Evolutionary conservation across 92 coral and sea anemone species (phyloP).

Genomic region (Phenganax subtilis): DNA sequence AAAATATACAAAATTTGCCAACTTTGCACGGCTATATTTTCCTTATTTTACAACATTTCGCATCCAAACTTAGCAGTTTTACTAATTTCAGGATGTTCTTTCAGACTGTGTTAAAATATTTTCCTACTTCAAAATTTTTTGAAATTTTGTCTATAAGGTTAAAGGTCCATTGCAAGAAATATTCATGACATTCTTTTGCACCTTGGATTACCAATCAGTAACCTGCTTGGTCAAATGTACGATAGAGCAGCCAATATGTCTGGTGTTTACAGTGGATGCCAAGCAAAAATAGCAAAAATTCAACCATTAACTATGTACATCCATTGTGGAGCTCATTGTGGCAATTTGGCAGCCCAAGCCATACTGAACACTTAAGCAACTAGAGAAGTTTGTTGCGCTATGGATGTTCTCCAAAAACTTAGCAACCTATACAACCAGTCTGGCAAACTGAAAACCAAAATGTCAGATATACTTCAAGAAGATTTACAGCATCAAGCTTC

Average conservation of each 20-base stretch:
- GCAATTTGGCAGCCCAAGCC: slow-evolving; percentile 6
- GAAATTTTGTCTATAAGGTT: too few species aligned
- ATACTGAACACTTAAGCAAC: slow-evolving; percentile 6
- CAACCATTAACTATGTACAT: background rate
- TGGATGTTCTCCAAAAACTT: slow-evolving; percentile 4
- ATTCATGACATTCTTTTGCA: background rate
- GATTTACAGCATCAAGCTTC: slow-evolving; percentile 1
- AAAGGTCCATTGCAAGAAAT: too few species aligned
- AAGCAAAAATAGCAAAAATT: background rate
- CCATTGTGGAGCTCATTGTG: slow-evolving; percentile 8
- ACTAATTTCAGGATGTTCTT: too few species aligned
- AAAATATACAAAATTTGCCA: too few species aligned
- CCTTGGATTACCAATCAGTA: slow-evolving; percentile 11
- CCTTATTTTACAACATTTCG: too few species aligned
- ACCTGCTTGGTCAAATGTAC: slow-evolving; percentile 2
- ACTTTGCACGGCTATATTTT: too few species aligned
- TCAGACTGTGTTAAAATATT: too few species aligned
- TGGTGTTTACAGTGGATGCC: slow-evolving; percentile 5
- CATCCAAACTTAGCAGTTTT: too few species aligned
- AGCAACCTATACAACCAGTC: slow-evolving; percentile 9
- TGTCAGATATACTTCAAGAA: slow-evolving; percentile 1
- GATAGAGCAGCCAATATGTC: slow-evolving; percentile 14
- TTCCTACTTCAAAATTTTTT: too few species aligned
- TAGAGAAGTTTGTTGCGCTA: slow-evolving; percentile 8
- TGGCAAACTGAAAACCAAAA: slow-evolving; percentile 5